These are phyloP conservation scores for Scolopax mira DNA, from an alignment of 2,113 vertebrate species.

Conservation along the genomic window DNA sequence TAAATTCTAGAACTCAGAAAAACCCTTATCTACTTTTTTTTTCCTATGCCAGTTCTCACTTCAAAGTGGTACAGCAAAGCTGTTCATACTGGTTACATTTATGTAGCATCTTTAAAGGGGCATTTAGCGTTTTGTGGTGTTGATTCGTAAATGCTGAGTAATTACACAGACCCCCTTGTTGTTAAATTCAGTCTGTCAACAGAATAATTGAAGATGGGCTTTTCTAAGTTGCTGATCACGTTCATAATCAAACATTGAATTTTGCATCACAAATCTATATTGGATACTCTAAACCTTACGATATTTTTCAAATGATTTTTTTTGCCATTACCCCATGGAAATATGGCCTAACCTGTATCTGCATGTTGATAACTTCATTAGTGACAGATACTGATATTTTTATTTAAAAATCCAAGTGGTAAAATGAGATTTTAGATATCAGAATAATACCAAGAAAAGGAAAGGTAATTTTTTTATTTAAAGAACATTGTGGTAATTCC, in stretches of 20 bases:
- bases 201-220: neutral
- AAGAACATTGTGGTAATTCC: neutral
- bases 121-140: neutral
- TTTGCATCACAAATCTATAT: neutral
- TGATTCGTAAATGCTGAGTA: neutral
- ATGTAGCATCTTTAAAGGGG: neutral
- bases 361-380: neutral
- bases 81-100: neutral
- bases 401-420: neutral
- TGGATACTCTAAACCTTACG: neutral
- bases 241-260: neutral
- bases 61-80: neutral
- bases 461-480: neutral
- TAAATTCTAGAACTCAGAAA: neutral
- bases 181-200: neutral
- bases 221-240: neutral
- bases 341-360: neutral
- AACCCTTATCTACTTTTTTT: neutral
- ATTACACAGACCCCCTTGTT: neutral
- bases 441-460: neutral
- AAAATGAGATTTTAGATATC: neutral
- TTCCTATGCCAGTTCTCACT: neutral
- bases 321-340: neutral
- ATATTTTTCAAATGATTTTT: neutral
- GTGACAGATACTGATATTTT: neutral